Conservation (phyloP, 2,797 vertebrate species). For the Oophaga sylvatica region DNA sequence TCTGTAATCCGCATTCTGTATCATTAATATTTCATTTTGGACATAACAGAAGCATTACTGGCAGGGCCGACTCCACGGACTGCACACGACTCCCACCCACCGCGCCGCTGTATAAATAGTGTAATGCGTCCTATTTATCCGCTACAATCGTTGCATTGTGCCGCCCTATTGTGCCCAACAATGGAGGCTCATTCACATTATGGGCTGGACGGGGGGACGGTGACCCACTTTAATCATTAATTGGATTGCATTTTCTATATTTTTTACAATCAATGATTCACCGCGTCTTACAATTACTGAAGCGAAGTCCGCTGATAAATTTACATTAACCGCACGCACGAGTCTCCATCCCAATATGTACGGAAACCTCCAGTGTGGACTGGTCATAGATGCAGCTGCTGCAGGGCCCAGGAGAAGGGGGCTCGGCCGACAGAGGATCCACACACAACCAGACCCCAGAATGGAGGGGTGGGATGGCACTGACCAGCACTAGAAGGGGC, state of each 20-base stretch:
- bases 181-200: conserved; percentile 8
- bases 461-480: no score
- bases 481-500: no score
- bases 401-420: not conserved
- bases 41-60: conserved; percentile 31
- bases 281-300: not conserved
- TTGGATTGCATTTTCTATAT: not conserved
- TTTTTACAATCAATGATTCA: not conserved
- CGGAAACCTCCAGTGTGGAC: not conserved
- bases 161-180: not conserved
- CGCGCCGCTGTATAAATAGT: not conserved
- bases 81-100: not conserved
- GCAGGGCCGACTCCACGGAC: not conserved
- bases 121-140: not conserved
- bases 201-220: not conserved
- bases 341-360: no score
- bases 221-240: not conserved
- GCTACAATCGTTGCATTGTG: conserved; percentile 4
- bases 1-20: conserved; percentile 27
- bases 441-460: no score
- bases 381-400: not conserved
- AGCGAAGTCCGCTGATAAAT: not conserved
- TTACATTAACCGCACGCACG: not conserved
- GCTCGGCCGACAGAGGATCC: not conserved
- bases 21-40: conserved; percentile 54